A percentile compares a stretch with the other conserved stretches of the same genome.
phyloP scores from a whole-genome alignment of 2,113 vertebrate genomes.

The Neodon shergylaensis region DNA sequence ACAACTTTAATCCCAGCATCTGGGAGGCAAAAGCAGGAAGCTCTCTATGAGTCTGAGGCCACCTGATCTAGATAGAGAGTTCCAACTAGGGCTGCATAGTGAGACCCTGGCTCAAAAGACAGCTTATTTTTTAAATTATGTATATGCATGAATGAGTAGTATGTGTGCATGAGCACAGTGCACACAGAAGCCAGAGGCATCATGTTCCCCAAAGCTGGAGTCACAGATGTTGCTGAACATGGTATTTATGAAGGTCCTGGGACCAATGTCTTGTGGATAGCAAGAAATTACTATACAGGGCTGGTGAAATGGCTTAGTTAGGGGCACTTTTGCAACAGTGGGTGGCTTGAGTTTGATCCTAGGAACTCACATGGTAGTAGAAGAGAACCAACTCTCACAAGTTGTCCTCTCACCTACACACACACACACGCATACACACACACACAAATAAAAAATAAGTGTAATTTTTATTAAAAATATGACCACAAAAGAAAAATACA shows the following conservation, averaged over 20 bases:
- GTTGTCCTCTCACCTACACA: background rate
- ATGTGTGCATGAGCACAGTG: background rate
- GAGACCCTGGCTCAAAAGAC: background rate
- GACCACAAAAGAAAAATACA: background rate
- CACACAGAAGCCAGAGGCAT: background rate
- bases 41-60: background rate
- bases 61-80: background rate
- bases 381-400: background rate
- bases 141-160: background rate
- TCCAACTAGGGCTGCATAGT: background rate
- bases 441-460: background rate
- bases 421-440: background rate
- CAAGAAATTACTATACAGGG: background rate
- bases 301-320: background rate
- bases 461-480: background rate
- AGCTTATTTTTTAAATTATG: background rate
- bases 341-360: background rate
- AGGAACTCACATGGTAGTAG: background rate
- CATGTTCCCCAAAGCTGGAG: background rate
- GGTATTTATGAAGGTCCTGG: background rate
- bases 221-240: background rate
- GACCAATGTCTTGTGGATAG: background rate
- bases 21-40: background rate
- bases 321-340: background rate
- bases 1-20: background rate